phyloP scores from a whole-genome alignment of 1,140 invertebrate genomes.

The Teleogryllus occipitalis region DNA sequence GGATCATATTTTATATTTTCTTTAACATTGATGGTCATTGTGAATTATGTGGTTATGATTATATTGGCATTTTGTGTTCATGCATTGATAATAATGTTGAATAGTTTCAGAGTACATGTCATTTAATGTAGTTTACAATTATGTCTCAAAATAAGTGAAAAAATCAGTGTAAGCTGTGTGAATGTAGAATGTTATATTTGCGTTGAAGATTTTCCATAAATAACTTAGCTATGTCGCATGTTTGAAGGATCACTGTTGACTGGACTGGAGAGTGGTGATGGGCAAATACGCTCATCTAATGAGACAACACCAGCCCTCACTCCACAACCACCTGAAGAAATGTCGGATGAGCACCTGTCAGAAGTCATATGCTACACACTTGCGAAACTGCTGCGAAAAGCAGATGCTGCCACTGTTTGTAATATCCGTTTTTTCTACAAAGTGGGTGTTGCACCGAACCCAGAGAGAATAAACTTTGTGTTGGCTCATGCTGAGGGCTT shows the following conservation, averaged over 20 bases:
- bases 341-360: conserved; percentile 51
- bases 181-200: no score
- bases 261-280: background rate
- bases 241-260: background rate
- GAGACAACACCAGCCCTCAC: background rate
- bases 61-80: no score
- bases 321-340: conserved; percentile 34
- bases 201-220: no score
- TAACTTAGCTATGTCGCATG: no score
- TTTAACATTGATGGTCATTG: no score
- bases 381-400: conserved; percentile 58
- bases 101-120: no score
- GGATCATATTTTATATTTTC: no score
- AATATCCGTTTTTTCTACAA: conserved; percentile 68
- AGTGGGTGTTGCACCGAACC: conserved; percentile 46
- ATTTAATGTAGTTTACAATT: no score
- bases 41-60: no score
- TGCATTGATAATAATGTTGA: no score
- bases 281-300: background rate
- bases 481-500: conserved; percentile 43
- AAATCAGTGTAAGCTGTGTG: no score
- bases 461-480: conserved; percentile 43
- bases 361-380: conserved; percentile 63
- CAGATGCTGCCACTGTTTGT: conserved; percentile 46
- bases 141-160: no score